A percentile compares a stretch with the other conserved stretches of the same genome.
phyloP scores from a whole-genome alignment of 2,797 vertebrate species.

The Tolypeutes matacus region DNA sequence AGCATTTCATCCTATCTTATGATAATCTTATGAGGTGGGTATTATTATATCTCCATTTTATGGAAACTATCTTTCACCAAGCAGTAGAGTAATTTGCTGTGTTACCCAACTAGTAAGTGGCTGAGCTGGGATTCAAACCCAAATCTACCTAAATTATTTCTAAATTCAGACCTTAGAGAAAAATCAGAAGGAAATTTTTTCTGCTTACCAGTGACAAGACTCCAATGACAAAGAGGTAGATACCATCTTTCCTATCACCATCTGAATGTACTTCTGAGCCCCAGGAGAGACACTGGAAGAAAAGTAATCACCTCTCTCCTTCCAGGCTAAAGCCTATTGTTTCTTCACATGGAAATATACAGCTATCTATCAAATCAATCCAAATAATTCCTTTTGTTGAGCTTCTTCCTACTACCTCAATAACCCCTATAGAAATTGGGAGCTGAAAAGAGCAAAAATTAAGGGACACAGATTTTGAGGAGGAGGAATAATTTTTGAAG shows the following conservation, averaged over 20 bases:
- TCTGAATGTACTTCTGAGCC: background rate
- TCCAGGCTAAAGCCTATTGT: background rate
- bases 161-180: conserved; percentile 10
- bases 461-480: background rate
- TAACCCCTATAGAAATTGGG: background rate
- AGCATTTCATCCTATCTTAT: background rate
- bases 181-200: background rate
- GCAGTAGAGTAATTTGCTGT: background rate
- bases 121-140: conserved; percentile 40
- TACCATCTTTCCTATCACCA: background rate
- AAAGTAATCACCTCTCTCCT: background rate
- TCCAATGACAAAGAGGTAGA: background rate
- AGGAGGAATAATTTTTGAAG: background rate
- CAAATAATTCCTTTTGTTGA: background rate
- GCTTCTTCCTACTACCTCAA: background rate
- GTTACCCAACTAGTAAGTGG: background rate
- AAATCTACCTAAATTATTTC: conserved; percentile 47
- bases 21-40: background rate
- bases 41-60: background rate
- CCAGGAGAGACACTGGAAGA: background rate
- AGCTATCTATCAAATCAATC: background rate
- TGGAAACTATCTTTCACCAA: background rate
- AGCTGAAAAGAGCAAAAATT: background rate
- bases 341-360: background rate
- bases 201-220: background rate